Evolutionary conservation across 2,888 invertebrate genomes (phyloP), one percentile per base, ranked within the genome.

Genomic region (Tipula unca): DNA sequence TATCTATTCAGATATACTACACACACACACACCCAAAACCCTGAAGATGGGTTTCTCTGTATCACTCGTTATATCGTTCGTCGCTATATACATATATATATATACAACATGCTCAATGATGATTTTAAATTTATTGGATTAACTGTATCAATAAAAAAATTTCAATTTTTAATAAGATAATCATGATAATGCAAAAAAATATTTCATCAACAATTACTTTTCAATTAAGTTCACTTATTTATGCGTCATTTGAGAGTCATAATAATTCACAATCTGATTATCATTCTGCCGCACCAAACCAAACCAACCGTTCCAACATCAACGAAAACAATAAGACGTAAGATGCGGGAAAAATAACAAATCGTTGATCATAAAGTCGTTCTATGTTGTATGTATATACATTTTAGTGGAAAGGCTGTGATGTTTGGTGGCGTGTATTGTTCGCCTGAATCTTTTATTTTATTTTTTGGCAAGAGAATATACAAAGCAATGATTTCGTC

Each of bases 241-340:
- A 69, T 69, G 69, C 69, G 69, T 69, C 69, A 69, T 69, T 69
- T 69, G 69, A 69, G 69, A 69, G 69, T 69, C 69, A 69, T 69
- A 69, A 69, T 69, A 69, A 69, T 25, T 69, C 69, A 69, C 25
- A 69, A 69, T 69, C 69, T 69, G 69, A 69, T 69, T 69, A 69
- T 69, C 69, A 69, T 69, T 69, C 13, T 25, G 69, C 69, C 25
- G 69, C 69, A 69, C 69, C 20, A 69, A 25, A 69, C 25, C 69
- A 25, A 25, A 69, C 25, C 69, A 69, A 69, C 69, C 69, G 25
- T 69, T 69, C 20, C 69, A 69, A 25, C 25, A 69, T 25, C 69
- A 69, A 10, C 69, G 69, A 69, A 69, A 69, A 69, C 69, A 69
- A 69, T 69, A 69, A 17, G 17, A 48, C 48, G 48, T 69, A 69